A percentile compares a stretch with the other conserved stretches of the same genome.
These are phyloP conservation scores for Andrena flavipes DNA, from an alignment of 2,888 invertebrate species.

Conservation along the genomic window DNA sequence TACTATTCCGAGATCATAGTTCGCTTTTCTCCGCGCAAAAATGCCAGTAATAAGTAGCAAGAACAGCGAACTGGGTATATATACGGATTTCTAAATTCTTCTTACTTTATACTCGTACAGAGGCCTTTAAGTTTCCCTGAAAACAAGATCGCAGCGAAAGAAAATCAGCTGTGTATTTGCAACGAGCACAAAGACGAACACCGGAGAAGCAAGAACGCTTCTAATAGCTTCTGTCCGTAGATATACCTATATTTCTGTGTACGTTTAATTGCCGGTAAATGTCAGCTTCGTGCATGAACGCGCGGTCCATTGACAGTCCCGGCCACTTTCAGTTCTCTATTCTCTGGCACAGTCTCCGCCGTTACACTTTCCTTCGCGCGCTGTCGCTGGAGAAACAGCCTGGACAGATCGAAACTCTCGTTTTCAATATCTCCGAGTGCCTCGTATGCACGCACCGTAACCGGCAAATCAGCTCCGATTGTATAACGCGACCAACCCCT, in stretches of 20 bases:
- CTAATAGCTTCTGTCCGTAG: neutral
- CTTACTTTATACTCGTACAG: neutral
- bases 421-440: slow-evolving; percentile 70
- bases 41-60: neutral
- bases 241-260: slow-evolving; percentile 4
- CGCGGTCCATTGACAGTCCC: slow-evolving; percentile 64
- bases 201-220: neutral
- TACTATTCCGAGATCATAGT: too few species aligned
- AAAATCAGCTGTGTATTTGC: neutral
- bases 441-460: slow-evolving; percentile 59
- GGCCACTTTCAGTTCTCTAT: slow-evolving; percentile 82
- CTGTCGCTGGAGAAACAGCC: slow-evolving; percentile 32
- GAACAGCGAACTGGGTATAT: neutral
- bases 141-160: neutral
- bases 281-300: slow-evolving; percentile 58
- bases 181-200: neutral
- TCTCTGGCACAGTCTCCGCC: slow-evolving; percentile 80
- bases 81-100: neutral
- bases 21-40: too few species aligned
- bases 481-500: slow-evolving; percentile 45
- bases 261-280: slow-evolving; percentile 54
- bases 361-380: slow-evolving; percentile 80
- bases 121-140: neutral
- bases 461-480: slow-evolving; percentile 59
- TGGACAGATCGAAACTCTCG: slow-evolving; percentile 66